Base-by-base conservation (phyloP, 2,888 invertebrate species). In the Lampropteryx suffumata region DNA sequence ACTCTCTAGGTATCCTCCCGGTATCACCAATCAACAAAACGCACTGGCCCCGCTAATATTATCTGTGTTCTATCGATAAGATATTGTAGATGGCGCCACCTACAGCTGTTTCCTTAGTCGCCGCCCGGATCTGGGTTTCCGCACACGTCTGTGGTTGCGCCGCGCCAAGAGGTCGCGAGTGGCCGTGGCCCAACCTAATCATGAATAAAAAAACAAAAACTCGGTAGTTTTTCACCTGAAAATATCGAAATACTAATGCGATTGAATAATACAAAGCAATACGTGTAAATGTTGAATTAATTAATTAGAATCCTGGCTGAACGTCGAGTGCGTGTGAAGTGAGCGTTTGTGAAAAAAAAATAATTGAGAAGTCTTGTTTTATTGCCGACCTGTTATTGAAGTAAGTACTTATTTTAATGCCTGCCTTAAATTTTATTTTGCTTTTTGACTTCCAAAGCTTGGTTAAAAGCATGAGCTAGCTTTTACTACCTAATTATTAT, bases 41-140 rank as follows among this genome's bases (percentile, higher is more conserved):
- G 64, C 51, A 41, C 2, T 28, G 17, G 21, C 34, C 36, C 34
- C 35, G 28, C 48, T 53, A 46, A 37, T 56, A 46, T 55, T 49
- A 56, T 56, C 55, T 54, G 49, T 56, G 52, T 58, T 33, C 11
- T 29, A 60, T 73, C 74, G 70, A 73, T 72, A 69, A 61, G 55
- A 43, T 46, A 65, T 50, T 61, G 64, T 59, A 72, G 73, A 61
- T 67, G 74, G 73, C 70, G 65, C 62, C 62, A 62, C 47, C 64
- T 17, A 24, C 24, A 5, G 35, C 33, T 26, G 33, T 35, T 45
- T 7, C 32, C 44, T 62, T 65, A 86, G 86, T 85, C 61, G 65
- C 79, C 84, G 86, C 84, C 85, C 85, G 84, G 60, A 65, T 74
- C 73, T 72, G 82, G 86, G 79, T 71, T 13, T 43, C 46, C 33